Evolutionary conservation across 2,888 invertebrate species (phyloP).

Genomic region (Dioctria rufipes): DNA sequence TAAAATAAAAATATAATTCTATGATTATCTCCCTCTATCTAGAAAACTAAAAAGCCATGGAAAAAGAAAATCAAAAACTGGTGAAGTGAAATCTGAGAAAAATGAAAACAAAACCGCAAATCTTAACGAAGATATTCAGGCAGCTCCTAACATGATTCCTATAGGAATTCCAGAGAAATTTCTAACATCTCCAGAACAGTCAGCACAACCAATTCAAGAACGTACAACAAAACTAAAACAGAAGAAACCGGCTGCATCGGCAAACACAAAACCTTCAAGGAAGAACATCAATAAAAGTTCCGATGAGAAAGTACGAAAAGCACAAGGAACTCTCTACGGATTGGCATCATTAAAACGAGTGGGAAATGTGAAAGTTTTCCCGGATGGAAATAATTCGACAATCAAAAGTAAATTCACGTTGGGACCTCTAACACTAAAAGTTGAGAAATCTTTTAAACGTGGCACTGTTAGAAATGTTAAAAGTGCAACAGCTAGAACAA

Average conservation of each 20-base stretch:
- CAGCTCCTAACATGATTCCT: constrained; percentile 14
- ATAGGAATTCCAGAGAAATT: constrained; percentile 59
- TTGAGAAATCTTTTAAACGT: constrained; percentile 76
- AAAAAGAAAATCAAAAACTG: constrained; percentile 17
- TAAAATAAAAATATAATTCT: not conserved
- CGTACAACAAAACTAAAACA: constrained; percentile 54
- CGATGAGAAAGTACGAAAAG: constrained; percentile 71
- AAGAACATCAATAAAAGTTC: constrained; percentile 68
- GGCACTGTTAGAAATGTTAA: constrained; percentile 86
- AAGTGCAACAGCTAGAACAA: constrained; percentile 89
- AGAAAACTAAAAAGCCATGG: constrained; percentile 38
- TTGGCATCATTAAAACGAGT: constrained; percentile 83
- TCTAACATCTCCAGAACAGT: constrained; percentile 45
- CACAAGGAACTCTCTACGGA: constrained; percentile 86
- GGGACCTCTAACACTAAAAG: constrained; percentile 85
- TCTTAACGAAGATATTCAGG: constrained; percentile 43
- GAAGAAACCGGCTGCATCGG: constrained; percentile 55
- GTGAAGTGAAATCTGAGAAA: constrained; percentile 22
- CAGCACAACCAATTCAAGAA: not conserved
- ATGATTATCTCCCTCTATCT: not conserved
- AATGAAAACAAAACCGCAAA: constrained; percentile 40
- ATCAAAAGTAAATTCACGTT: constrained; percentile 87
- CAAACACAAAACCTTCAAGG: constrained; percentile 63
- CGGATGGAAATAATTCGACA: constrained; percentile 85
- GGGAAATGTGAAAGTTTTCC: constrained; percentile 86